Conservation (phyloP, 2,888 invertebrate species). For the Drosophila percnosoma region DNA sequence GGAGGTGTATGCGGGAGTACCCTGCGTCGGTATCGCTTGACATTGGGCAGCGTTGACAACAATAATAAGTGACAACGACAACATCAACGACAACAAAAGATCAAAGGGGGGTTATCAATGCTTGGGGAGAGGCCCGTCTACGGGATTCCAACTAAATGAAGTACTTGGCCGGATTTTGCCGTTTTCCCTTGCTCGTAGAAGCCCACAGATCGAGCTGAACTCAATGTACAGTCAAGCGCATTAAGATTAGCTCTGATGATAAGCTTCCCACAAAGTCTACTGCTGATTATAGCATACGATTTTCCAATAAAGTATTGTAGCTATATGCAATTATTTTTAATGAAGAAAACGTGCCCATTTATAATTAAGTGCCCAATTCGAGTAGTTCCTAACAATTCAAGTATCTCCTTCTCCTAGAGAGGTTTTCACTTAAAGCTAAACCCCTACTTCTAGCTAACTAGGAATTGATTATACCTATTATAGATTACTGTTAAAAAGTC, state of each 20-base stretch:
- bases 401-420: neutral
- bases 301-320: slow-evolving; percentile 10
- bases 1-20: slow-evolving; percentile 13
- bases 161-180: slow-evolving; percentile 25
- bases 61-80: slow-evolving; percentile 19
- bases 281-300: slow-evolving; percentile 43
- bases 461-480: neutral
- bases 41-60: slow-evolving; percentile 30
- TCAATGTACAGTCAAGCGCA: slow-evolving; percentile 51
- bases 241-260: slow-evolving; percentile 33
- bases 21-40: slow-evolving; percentile 7
- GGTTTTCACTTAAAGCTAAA: neutral
- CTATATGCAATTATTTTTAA: neutral
- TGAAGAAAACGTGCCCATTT: neutral
- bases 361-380: neutral
- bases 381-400: slow-evolving; percentile 3
- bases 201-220: slow-evolving; percentile 28
- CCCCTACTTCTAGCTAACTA: neutral
- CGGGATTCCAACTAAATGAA: slow-evolving; percentile 44
- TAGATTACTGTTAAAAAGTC: neutral
- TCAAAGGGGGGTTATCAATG: slow-evolving; percentile 50
- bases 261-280: neutral
- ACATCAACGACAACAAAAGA: slow-evolving; percentile 18
- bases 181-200: slow-evolving; percentile 33
- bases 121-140: slow-evolving; percentile 37